phyloP scores from a whole-genome alignment of 2,888 invertebrate genomes.

The Cosmia pyralina region DNA sequence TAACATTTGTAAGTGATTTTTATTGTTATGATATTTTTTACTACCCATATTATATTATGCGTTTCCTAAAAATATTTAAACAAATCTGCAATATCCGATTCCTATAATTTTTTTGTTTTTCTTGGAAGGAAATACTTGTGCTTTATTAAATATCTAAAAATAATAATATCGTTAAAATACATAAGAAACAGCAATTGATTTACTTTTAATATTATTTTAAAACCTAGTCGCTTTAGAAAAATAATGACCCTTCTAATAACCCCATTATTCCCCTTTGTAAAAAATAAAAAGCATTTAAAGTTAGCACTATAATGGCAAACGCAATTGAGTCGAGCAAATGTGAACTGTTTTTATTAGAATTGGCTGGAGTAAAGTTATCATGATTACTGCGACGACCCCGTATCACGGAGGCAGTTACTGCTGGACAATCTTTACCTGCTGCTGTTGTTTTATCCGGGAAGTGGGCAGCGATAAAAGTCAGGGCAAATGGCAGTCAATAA shows the following conservation, averaged over 20 bases:
- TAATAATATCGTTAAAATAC: neutral
- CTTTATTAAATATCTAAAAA: conserved; percentile 13
- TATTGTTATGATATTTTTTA: conserved; percentile 43
- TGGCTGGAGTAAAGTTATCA: conserved; percentile 56
- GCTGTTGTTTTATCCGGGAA: conserved; percentile 87
- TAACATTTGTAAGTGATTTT: conserved; percentile 59
- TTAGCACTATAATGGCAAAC: conserved; percentile 24
- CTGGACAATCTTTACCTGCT: conserved; percentile 81
- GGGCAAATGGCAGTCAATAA: conserved; percentile 90
- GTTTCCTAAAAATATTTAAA: neutral
- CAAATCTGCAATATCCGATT: neutral
- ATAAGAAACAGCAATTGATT: neutral
- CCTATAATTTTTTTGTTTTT: neutral
- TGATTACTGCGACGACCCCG: conserved; percentile 62
- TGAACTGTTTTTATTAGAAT: conserved; percentile 52
- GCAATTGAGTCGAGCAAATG: conserved; percentile 52
- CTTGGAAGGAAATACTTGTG: neutral
- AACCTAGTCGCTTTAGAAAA: neutral
- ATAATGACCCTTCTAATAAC: conserved; percentile 29
- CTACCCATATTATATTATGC: neutral
- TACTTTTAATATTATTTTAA: conserved; percentile 8
- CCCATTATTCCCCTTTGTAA: conserved; percentile 43
- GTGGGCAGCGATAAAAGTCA: conserved; percentile 89
- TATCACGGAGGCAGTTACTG: conserved; percentile 51
- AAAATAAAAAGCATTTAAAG: conserved; percentile 25